phyloP scores from a whole-genome alignment of 2,888 invertebrate genomes.

The Strigamia transsilvanica region DNA sequence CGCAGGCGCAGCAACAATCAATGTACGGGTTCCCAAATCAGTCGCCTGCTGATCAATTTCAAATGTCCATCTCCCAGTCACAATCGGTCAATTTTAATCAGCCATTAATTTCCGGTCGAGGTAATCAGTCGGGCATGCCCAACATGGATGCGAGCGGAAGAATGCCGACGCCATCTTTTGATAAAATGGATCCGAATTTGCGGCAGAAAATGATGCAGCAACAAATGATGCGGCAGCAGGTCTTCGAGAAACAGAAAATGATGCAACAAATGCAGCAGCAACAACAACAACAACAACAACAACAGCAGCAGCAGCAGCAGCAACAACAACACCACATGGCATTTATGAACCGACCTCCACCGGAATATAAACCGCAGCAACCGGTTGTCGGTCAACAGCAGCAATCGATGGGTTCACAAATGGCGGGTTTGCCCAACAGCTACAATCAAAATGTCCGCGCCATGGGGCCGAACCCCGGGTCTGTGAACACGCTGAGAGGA shows the following conservation, averaged over 20 bases:
- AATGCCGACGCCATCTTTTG: constrained; percentile 57
- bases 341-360: constrained; percentile 72
- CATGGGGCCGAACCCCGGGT: constrained; percentile 1
- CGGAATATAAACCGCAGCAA: constrained; percentile 75
- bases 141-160: constrained; percentile 69
- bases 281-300: constrained; percentile 56
- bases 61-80: constrained; percentile 52
- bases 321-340: constrained; percentile 55
- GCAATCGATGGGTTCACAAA: constrained; percentile 65
- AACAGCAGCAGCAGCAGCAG: constrained; percentile 56
- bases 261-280: constrained; percentile 57
- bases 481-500: neutral
- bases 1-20: constrained; percentile 50
- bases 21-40: constrained; percentile 41
- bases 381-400: constrained; percentile 60
- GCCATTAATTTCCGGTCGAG: constrained; percentile 57
- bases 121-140: constrained; percentile 37
- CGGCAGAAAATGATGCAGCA: constrained; percentile 56
- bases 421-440: constrained; percentile 8
- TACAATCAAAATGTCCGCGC: constrained; percentile 19
- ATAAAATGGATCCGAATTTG: constrained; percentile 57
- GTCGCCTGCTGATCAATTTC: constrained; percentile 71
- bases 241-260: constrained; percentile 63
- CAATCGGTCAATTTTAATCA: constrained; percentile 51
- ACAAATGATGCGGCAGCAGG: constrained; percentile 64